Base-by-base conservation (phyloP, 2,888 invertebrate genomes). In the Luffia ferchaultella region DNA sequence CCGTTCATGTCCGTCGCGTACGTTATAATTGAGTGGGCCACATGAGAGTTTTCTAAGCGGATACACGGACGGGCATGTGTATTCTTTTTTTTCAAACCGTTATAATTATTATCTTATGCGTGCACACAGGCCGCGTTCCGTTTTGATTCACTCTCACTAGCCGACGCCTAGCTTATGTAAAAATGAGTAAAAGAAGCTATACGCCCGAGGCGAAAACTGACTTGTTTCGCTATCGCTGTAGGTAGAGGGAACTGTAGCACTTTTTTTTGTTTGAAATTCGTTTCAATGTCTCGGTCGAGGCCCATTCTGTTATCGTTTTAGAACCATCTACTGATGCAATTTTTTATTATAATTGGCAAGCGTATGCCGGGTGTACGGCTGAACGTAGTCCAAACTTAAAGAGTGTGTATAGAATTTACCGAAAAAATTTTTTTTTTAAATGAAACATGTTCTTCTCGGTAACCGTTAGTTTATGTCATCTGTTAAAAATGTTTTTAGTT, bases 191-290 rank as follows among this genome's bases (percentile, higher is more conserved):
- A 30, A 30, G 5, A 30, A 30, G 30, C 30, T 12, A 30, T 12
- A 12, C 30, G 30, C 30, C 30, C 5, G 5, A 12, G 30, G 30
- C 30, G 30, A 30, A 30, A 42, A 63, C 64, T 46, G 42, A 42
- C 20, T 49, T 15, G 48, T 45, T 17, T 50, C 20, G 52, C 54
- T 20, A 55, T 54, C 53, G 52, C 49, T 57, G 51, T 61, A 53
- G 54, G 53, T 58, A 62, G 63, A 62, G 30, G 30, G 30, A 30
- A 30, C 30, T 30, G 30, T 30, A 30, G 60, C 56, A 63, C 67
- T 67, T 67, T 60, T 61, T 73, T 66, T 73, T 71, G 64, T 76
- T 72, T 59, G 53, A 54, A 53, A 58, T 55, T 54, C 53, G 63
- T 61, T 64, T 67, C 68, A 70, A 70, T 68, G 68, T 62, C 63